These are phyloP conservation scores for Cristatella mucedo DNA, from an alignment of 2,888 invertebrate species.

Conservation along the genomic window DNA sequence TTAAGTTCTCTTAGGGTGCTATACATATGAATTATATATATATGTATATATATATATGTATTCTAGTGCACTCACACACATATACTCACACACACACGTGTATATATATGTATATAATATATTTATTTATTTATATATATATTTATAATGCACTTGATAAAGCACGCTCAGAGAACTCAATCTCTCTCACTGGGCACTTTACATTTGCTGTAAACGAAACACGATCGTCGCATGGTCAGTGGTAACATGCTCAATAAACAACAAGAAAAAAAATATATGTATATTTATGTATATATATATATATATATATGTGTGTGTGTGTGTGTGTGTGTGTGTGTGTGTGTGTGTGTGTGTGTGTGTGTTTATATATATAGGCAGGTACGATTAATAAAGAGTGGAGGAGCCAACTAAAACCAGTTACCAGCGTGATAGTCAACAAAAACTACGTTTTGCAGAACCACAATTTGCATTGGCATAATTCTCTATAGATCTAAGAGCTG, in stretches of 20 bases:
- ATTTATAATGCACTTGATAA: too few relatives aligned
- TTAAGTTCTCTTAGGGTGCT: neutral
- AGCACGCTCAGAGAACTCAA: too few relatives aligned
- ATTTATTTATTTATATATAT: conserved; percentile 2
- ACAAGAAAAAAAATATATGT: neutral
- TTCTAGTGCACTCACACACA: neutral
- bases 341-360: conserved; percentile 2
- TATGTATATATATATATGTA: neutral
- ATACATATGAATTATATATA: neutral
- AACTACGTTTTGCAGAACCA: too few relatives aligned
- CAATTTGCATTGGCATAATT: too few relatives aligned
- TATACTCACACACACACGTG: neutral
- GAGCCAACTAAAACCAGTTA: too few relatives aligned
- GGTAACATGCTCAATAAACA: neutral
- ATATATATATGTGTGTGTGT: conserved; percentile 3
- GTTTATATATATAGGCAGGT: neutral
- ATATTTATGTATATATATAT: neutral
- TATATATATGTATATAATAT: conserved; percentile 2
- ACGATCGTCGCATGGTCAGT: too few relatives aligned
- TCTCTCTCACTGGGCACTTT: too few relatives aligned
- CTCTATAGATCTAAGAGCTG: too few relatives aligned
- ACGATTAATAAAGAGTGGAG: too few relatives aligned
- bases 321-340: neutral
- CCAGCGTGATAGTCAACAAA: too few relatives aligned
- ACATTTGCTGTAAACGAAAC: too few relatives aligned